Conservation (phyloP, 2,113 vertebrate genomes). For the Hippocampus barbouri region DNA sequence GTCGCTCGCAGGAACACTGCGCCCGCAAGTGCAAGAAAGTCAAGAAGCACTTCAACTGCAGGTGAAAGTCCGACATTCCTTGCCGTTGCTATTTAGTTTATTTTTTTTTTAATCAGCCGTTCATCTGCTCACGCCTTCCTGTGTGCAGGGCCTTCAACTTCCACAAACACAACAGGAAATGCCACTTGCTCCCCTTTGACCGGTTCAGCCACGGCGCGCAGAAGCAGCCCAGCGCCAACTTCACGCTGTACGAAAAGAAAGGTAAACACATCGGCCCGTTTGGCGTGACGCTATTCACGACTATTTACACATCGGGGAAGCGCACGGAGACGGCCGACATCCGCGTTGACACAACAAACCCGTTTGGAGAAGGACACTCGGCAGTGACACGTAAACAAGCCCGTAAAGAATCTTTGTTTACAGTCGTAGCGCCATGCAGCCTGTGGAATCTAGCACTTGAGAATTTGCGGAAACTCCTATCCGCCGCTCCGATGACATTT, state of each 20-base stretch:
- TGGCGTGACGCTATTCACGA: not conserved
- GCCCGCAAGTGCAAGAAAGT: conserved; percentile 68
- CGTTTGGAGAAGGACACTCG: not conserved
- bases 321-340: not conserved
- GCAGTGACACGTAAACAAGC: conserved; percentile 52
- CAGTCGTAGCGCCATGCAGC: conserved; percentile 18
- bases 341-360: conserved; percentile 52
- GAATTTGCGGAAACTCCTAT: conserved; percentile 42
- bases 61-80: conserved; percentile 37
- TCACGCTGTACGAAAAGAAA: conserved; percentile 95
- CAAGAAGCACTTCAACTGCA: conserved; percentile 66
- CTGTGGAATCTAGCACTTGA: conserved; percentile 53
- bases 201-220: conserved; percentile 84
- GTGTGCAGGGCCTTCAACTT: conserved; percentile 73
- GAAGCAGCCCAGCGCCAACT: conserved; percentile 79
- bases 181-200: conserved; percentile 91
- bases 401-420: conserved; percentile 54
- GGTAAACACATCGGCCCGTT: conserved; percentile 67
- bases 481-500: conserved; percentile 46
- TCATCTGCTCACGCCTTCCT: conserved; percentile 44
- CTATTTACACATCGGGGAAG: conserved; percentile 16
- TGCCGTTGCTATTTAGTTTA: not conserved
- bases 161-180: conserved; percentile 73
- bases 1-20: conserved; percentile 63
- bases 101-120: conserved; percentile 8